Evolutionary conservation across 2,888 invertebrate species (phyloP).

Genomic region (Meteorus cinctellus): DNA sequence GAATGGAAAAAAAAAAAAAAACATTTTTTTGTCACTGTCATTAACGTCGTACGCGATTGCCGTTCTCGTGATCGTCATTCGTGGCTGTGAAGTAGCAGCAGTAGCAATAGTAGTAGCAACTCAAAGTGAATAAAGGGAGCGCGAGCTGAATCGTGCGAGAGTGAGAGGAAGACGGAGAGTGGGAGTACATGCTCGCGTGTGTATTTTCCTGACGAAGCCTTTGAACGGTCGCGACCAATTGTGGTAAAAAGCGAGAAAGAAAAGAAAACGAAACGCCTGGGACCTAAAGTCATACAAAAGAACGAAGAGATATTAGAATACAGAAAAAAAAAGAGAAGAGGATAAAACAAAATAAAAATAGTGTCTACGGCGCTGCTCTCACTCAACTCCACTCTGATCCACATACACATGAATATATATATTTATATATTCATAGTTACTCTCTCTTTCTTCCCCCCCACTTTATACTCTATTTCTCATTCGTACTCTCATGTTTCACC

Average conservation of each 20-base stretch:
- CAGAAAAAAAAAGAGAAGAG: not conserved
- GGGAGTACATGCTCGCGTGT: slow-evolving; percentile 7
- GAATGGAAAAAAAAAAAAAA: too few relatives aligned
- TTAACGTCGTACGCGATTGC: not conserved
- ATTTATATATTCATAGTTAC: not conserved
- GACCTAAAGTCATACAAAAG: slow-evolving; percentile 5
- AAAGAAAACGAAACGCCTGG: not conserved
- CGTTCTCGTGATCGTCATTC: not conserved
- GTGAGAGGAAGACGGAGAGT: not conserved
- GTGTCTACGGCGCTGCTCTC: slow-evolving; percentile 23
- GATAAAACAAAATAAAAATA: slow-evolving; percentile 36
- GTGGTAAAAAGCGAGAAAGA: slow-evolving; percentile 7
- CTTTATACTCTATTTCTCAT: not conserved
- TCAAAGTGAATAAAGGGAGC: slow-evolving; percentile 37
- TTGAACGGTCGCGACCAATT: slow-evolving; percentile 25
- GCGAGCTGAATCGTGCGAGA: not conserved
- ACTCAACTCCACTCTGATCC: not conserved
- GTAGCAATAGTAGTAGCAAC: slow-evolving; percentile 43
- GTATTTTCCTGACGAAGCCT: slow-evolving; percentile 4
- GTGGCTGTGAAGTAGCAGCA: not conserved
- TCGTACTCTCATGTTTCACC: slow-evolving; percentile 38
- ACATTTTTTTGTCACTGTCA: slow-evolving; percentile 34
- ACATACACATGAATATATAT: not conserved
- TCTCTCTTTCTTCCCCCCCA: not conserved
- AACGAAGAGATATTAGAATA: not conserved